Evolutionary conservation across 2,797 vertebrate genomes (phyloP), one percentile per base, ranked within the genome.

Genomic region (Smutsia temminckii): DNA sequence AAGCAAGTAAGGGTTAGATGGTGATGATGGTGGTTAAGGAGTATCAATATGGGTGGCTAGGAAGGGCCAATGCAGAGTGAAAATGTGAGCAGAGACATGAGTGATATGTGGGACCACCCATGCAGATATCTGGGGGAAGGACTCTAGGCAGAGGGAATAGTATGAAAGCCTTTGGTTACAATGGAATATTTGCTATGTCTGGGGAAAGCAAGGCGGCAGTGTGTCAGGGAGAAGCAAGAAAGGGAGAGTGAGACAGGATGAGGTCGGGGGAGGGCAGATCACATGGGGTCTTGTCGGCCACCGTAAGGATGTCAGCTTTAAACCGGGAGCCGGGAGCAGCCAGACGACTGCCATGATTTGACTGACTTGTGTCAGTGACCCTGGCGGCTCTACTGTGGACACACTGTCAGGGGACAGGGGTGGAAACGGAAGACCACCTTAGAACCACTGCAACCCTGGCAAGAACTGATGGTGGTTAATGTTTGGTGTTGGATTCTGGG

Each of bases 21-120:
- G 5, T 11, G 10, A 18, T 29, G 13, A 29, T 13, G 7, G 34
- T 18, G 4, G 21, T 3, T 79, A 53, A 88, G 55, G 6, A 64
- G 12, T 13, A 6, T 16, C 21, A 16, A 83, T n/a, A 32, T 0
- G 0, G 0, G 21, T 40, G 34, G 27, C 12, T 7, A 55, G 61
- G 17, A 14, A 46, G 51, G 55, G 4, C 40, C 18, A 13, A 2
- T 2, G 32, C 4, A 37, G 34, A 63, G 4, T 63, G 64, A 25
- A 27, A 61, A 51, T 37, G 23, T 29, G 21, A 40, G 9, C 20
- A 40, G 37, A 68, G n/a, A 1, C 3, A 6, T 5, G 32, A n/a
- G 17, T 59, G 49, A 74, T 51, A 64, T 55, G 40, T 10, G 55
- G 34, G 16, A 32, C 37, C 34, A 49, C 27, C 51, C 13, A 3